phyloP scores from a whole-genome alignment of 2,113 vertebrate genomes.

The Ictalurus furcatus region DNA sequence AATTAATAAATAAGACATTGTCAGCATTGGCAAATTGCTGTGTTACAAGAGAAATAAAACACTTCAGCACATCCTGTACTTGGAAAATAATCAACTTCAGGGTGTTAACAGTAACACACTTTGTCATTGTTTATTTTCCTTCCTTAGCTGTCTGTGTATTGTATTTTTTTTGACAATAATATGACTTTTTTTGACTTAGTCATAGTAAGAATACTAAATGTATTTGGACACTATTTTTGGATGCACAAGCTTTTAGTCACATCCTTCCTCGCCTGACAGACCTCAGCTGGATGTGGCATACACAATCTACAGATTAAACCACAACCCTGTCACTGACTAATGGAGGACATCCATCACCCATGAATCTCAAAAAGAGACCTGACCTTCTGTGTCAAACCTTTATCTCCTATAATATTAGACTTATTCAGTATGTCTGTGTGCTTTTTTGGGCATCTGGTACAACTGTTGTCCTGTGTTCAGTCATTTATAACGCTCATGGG shows the following conservation, averaged over 20 bases:
- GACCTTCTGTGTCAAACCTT: slow-evolving; percentile 59
- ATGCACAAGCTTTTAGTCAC: not conserved
- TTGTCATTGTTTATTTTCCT: not conserved
- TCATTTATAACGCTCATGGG: slow-evolving; percentile 34
- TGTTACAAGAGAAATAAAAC: not conserved
- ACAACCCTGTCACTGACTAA: slow-evolving; percentile 42
- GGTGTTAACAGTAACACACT: not conserved
- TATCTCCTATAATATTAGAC: slow-evolving; percentile 46
- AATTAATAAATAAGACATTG: not conserved
- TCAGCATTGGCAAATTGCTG: not conserved
- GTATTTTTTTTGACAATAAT: not conserved
- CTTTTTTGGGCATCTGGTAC: slow-evolving; percentile 56
- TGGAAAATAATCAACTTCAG: not conserved
- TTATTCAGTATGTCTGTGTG: slow-evolving; percentile 26
- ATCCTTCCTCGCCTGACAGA: not conserved
- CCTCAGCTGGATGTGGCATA: slow-evolving; percentile 13
- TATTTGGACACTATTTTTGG: not conserved
- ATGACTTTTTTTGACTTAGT: not conserved
- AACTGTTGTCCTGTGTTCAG: slow-evolving; percentile 53
- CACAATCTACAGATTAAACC: slow-evolving; percentile 45
- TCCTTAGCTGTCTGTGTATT: too few relatives aligned
- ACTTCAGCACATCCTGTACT: not conserved
- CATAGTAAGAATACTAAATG: not conserved
- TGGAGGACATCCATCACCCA: slow-evolving; percentile 54
- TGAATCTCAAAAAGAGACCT: slow-evolving; percentile 48